These are phyloP conservation scores for Anaspis maculata DNA, from an alignment of 2,888 invertebrate species.

Conservation along the genomic window DNA sequence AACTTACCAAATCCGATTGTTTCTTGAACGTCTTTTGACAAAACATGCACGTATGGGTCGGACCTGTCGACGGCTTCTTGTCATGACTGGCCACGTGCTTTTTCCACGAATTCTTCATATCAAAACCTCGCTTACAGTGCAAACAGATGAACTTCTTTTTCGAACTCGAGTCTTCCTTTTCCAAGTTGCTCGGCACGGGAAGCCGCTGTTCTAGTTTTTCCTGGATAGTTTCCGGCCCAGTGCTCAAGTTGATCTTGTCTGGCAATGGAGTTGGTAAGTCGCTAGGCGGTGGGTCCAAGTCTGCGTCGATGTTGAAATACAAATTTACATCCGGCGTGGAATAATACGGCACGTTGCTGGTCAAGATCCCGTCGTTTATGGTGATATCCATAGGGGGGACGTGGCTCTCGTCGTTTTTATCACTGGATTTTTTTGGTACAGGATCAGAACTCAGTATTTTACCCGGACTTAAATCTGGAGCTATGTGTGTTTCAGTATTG, in stretches of 20 bases:
- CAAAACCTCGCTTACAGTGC: constrained; percentile 6
- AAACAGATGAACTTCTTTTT: constrained; percentile 6
- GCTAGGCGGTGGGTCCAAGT: too few relatives aligned
- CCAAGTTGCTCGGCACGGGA: too few relatives aligned
- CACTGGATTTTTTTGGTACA: too few relatives aligned
- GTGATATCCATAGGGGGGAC: too few relatives aligned
- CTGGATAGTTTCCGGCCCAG: too few relatives aligned
- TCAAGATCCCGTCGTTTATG: neutral
- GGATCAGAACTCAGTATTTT: too few relatives aligned
- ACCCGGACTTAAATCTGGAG: neutral
- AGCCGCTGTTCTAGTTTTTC: too few relatives aligned
- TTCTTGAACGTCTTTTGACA: constrained; percentile 62
- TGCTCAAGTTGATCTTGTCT: too few relatives aligned
- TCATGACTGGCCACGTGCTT: too few relatives aligned
- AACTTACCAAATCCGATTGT: constrained; percentile 51
- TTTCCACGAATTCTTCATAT: constrained; percentile 3
- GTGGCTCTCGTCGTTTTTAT: too few relatives aligned
- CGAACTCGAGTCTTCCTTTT: too few relatives aligned
- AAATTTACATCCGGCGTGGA: constrained; percentile 7
- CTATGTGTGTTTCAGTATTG: neutral
- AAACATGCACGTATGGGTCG: constrained; percentile 38
- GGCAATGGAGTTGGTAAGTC: too few relatives aligned
- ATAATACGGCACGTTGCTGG: neutral
- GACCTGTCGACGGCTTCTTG: neutral
- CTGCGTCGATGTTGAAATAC: constrained; percentile 5